Evolutionary conservation across 1,140 invertebrate species (phyloP).

Genomic region (Radopholus similis): DNA sequence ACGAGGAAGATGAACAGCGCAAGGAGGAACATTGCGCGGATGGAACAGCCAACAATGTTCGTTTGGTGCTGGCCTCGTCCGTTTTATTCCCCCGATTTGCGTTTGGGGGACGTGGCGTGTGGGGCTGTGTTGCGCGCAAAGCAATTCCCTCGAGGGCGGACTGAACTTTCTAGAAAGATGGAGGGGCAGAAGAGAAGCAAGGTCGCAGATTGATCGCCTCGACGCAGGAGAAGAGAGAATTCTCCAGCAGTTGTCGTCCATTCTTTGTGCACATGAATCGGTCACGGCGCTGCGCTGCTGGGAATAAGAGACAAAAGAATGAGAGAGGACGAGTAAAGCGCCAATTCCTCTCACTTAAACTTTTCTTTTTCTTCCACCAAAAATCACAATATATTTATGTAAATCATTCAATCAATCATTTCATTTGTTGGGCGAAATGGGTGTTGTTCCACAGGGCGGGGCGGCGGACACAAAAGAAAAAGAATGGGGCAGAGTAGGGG

Average conservation of each 20-base stretch:
- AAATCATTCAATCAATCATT: too few relatives aligned
- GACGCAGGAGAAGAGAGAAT: background rate
- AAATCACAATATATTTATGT: too few relatives aligned
- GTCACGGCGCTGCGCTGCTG: background rate
- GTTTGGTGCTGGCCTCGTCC: background rate
- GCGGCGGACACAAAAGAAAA: too few relatives aligned
- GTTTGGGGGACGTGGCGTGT: background rate
- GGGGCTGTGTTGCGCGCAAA: background rate
- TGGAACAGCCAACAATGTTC: background rate
- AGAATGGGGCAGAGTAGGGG: too few relatives aligned
- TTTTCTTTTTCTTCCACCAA: too few relatives aligned
- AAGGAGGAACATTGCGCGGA: background rate
- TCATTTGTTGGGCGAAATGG: too few relatives aligned
- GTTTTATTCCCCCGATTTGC: background rate
- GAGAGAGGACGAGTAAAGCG: background rate
- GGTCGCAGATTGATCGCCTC: conserved; percentile 3
- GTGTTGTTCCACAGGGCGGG: too few relatives aligned
- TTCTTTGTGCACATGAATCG: background rate
- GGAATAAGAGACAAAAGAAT: background rate
- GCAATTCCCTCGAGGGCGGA: background rate
- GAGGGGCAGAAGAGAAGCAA: background rate
- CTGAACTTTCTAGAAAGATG: background rate
- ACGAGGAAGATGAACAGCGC: background rate
- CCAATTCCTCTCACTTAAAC: too few relatives aligned
- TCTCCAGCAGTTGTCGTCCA: background rate